Conservation (phyloP, 2,113 vertebrate genomes). For the Myrmecophaga tridactyla region DNA sequence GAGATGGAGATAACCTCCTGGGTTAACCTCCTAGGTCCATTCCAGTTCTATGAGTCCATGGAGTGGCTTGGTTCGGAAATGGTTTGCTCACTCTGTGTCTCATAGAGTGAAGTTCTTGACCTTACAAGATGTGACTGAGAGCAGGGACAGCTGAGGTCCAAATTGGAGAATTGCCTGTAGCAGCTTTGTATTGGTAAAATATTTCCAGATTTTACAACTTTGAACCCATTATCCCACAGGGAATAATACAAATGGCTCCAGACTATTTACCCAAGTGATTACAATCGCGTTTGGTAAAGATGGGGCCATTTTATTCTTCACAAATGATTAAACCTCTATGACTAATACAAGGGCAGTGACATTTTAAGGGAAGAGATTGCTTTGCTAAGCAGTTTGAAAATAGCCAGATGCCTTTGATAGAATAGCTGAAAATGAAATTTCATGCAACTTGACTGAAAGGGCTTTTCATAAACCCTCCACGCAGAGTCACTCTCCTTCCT, state of each 20-base stretch:
- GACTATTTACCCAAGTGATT: constrained; percentile 79
- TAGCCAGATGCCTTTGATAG: background rate
- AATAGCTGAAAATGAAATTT: background rate
- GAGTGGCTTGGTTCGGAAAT: background rate
- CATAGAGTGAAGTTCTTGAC: background rate
- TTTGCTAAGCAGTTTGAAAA: constrained; percentile 43
- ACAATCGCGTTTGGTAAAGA: constrained; percentile 60
- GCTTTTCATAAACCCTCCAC: background rate
- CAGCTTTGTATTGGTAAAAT: constrained; percentile 80
- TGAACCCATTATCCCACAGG: constrained; percentile 80
- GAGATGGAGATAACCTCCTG: background rate
- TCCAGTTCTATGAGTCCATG: background rate
- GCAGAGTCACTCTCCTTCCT: no score
- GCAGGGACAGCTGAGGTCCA: background rate
- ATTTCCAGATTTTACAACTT: constrained; percentile 84
- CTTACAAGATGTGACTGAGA: background rate
- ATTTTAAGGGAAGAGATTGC: constrained; percentile 54
- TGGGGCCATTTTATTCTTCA: constrained; percentile 62
- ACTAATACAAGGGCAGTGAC: background rate
- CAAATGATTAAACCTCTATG: constrained; percentile 78
- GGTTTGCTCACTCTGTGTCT: no score
- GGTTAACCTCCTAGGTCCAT: no score
- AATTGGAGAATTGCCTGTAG: constrained; percentile 62
- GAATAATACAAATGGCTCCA: constrained; percentile 66
- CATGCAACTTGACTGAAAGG: background rate